Base-by-base conservation (phyloP, 2,113 vertebrate genomes). In the Calidris pygmaea region DNA sequence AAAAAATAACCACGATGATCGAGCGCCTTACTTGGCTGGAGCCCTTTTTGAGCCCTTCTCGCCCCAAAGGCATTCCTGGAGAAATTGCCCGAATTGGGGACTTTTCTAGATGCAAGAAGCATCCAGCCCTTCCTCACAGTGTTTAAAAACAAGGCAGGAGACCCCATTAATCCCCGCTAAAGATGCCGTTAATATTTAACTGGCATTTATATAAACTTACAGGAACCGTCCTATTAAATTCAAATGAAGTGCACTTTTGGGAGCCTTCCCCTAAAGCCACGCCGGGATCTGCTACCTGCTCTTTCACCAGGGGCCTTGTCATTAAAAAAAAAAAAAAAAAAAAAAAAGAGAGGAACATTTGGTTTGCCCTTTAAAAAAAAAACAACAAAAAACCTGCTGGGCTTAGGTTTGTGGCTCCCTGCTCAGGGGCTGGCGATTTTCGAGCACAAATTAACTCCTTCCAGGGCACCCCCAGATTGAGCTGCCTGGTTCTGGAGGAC, bases 181-280 rank as follows among this genome's bases (percentile, higher is more conserved):
- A 97, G 94, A 96, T 0, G 35, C 81, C 27, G 83, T 97, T 98
- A 97, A 98, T 98, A 98, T 98, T 97, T 98, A 98, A 98, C 95
- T 95, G 95, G 96, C 92, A 93, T 98, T 98, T 98, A 97, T 96
- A 96, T 97, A 98, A 98, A 97, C 96, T 95, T 96, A 90, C 90
- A 98, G 97, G 80, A 97, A 96, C 96, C 79, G n/a, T 63, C 95
- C 96, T 83, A 96, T 97, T 98, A 98, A 97, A 98, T 93, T 79
- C n/a, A 34, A 97, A 97, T 93, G 78, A 97, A 98, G 93, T 89
- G 94, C 65, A 82, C 97, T 96, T 97, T 96, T 63, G 97, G 96
- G 97, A 98, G 93, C 93, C 77, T 98, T 97, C 91, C 89, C 97
- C 94, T 95, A 85, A 95, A 97, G 96, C 96, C 95, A 83, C 41